A percentile compares a stretch with the other conserved stretches of the same genome.
phyloP scores from a whole-genome alignment of 1,140 invertebrate species.

The Delia radicum region DNA sequence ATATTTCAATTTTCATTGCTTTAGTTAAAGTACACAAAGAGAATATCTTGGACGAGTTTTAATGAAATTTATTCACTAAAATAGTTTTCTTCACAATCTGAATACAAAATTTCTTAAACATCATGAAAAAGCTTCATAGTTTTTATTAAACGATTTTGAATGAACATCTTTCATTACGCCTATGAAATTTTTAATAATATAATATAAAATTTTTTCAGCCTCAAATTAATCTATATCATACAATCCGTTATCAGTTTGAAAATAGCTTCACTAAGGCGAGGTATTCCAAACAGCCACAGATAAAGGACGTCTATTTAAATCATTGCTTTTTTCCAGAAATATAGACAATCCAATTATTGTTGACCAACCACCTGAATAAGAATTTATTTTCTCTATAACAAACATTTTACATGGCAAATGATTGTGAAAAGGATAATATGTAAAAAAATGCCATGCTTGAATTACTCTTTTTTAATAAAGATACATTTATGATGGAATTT shows the following conservation, averaged over 20 bases:
- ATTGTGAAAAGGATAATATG: slow-evolving; percentile 21
- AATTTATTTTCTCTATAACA: slow-evolving; percentile 8
- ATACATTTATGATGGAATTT: slow-evolving; percentile 25
- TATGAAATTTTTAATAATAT: too few relatives aligned
- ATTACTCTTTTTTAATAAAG: not conserved
- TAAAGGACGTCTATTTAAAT: slow-evolving; percentile 20
- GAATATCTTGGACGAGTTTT: too few relatives aligned
- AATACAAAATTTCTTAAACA: too few relatives aligned
- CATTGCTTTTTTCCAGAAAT: not conserved
- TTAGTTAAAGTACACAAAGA: too few relatives aligned
- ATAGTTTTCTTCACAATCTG: too few relatives aligned
- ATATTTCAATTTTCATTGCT: too few relatives aligned
- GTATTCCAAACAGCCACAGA: slow-evolving; percentile 26
- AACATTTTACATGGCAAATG: not conserved
- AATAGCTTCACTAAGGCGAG: slow-evolving; percentile 24
- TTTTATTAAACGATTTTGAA: too few relatives aligned
- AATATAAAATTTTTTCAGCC: too few relatives aligned
- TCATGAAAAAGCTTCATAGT: too few relatives aligned
- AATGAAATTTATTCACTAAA: too few relatives aligned
- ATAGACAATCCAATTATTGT: not conserved
- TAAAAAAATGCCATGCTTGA: slow-evolving; percentile 1
- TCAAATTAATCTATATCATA: slow-evolving; percentile 20
- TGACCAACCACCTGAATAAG: slow-evolving; percentile 1
- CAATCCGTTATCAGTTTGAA: not conserved
- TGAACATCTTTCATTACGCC: too few relatives aligned